Percentiles rank a stretch among this genome's conserved stretches.
Evolutionary conservation across 1,140 invertebrate species (phyloP).

Genomic region (Heterodera schachtii): DNA sequence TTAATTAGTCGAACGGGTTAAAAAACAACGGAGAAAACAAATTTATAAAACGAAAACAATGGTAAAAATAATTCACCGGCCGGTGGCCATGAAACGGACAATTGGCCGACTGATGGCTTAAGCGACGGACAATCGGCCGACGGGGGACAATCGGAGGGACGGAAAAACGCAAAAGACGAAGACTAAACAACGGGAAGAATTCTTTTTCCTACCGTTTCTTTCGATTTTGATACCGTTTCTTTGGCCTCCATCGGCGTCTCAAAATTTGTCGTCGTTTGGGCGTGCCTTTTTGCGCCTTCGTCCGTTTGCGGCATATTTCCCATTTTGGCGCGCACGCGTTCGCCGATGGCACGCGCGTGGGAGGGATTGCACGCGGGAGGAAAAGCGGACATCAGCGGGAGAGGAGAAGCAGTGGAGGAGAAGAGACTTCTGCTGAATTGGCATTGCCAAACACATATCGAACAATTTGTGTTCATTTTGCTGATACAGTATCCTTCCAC

Average conservation of each 20-base stretch:
- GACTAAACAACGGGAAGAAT: no score
- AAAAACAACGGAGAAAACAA: background rate
- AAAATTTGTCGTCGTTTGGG: background rate
- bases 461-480: no score
- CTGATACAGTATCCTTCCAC: no score
- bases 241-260: no score
- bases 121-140: background rate
- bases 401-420: background rate
- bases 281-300: background rate
- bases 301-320: background rate
- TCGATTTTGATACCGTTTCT: no score
- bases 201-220: no score
- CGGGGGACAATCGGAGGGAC: no score
- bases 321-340: background rate
- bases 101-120: background rate
- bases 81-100: no score
- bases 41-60: background rate
- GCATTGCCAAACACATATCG: no score
- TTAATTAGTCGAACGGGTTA: no score
- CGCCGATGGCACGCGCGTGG: conserved; percentile 18
- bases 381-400: conserved; percentile 37
- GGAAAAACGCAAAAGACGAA: background rate
- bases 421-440: background rate
- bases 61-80: no score
- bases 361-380: conserved; percentile 27